Conservation (phyloP, 2,888 invertebrate genomes). For the Athalia circularis region DNA sequence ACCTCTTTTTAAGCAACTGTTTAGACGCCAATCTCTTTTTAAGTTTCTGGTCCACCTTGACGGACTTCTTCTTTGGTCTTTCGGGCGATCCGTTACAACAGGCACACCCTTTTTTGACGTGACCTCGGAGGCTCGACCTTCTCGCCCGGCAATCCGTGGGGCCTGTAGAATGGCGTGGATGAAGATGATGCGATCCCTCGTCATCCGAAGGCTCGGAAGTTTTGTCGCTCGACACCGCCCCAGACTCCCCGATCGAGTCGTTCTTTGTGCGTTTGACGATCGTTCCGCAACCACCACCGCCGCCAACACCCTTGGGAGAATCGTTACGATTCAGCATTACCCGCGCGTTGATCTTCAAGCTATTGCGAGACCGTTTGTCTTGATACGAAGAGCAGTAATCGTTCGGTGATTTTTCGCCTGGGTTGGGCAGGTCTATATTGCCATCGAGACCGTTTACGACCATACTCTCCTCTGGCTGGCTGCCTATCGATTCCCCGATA, state of each 20-base stretch:
- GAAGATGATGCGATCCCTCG: slow-evolving; percentile 56
- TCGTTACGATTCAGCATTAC: slow-evolving; percentile 66
- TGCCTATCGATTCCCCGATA: slow-evolving; percentile 64
- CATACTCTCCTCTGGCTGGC: slow-evolving; percentile 64
- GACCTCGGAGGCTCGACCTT: slow-evolving; percentile 76
- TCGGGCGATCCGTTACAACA: slow-evolving; percentile 79
- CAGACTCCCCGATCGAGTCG: slow-evolving; percentile 61
- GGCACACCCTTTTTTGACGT: slow-evolving; percentile 79
- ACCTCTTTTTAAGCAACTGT: slow-evolving; percentile 70
- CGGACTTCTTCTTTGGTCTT: slow-evolving; percentile 75
- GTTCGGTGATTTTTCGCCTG: slow-evolving; percentile 13
- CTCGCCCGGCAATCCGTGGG: slow-evolving; percentile 66
- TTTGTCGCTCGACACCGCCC: slow-evolving; percentile 64
- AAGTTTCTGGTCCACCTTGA: slow-evolving; percentile 66
- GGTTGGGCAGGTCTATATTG: slow-evolving; percentile 49
- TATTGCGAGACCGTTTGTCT: slow-evolving; percentile 62
- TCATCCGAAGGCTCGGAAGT: slow-evolving; percentile 68
- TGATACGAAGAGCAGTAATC: slow-evolving; percentile 61
- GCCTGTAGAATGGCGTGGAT: slow-evolving; percentile 59
- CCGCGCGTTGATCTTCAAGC: slow-evolving; percentile 65
- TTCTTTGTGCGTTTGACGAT: slow-evolving; percentile 63
- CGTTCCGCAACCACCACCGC: slow-evolving; percentile 46
- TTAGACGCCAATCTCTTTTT: slow-evolving; percentile 68
- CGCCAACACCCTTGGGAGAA: slow-evolving; percentile 39
- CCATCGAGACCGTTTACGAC: slow-evolving; percentile 66